phyloP scores from a whole-genome alignment of 2,888 invertebrate genomes.

The Tortricodes alternella region DNA sequence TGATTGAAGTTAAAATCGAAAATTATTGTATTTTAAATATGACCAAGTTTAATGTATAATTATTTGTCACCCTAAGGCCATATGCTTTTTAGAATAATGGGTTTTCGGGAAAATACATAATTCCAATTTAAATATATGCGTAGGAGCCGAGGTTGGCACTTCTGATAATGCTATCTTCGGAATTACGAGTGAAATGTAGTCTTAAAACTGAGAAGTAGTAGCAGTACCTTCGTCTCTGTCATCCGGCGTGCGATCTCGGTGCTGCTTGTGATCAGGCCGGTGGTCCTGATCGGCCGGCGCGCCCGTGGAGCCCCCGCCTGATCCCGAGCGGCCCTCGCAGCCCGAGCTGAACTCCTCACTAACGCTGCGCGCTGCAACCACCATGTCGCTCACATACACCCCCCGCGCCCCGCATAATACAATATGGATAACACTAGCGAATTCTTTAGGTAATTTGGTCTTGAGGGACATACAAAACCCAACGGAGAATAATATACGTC shows the following conservation, averaged over 20 bases:
- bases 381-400: constrained; percentile 67
- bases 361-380: constrained; percentile 93
- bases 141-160: too few species aligned
- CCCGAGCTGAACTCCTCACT: constrained; percentile 98
- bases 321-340: constrained; percentile 96
- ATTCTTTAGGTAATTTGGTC: not conserved
- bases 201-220: not conserved
- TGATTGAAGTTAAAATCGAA: too few species aligned
- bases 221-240: constrained; percentile 94
- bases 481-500: too few species aligned
- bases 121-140: too few species aligned
- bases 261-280: constrained; percentile 79
- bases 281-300: constrained; percentile 76
- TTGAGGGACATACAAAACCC: not conserved
- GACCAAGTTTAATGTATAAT: too few species aligned
- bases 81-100: too few species aligned
- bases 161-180: too few species aligned
- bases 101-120: too few species aligned
- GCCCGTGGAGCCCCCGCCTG: constrained; percentile 82
- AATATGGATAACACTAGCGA: constrained; percentile 21
- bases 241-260: constrained; percentile 90
- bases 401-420: constrained; percentile 45
- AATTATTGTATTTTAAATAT: too few species aligned
- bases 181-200: not conserved
- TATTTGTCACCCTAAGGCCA: too few species aligned